These are phyloP conservation scores for Heterotis niloticus DNA, from an alignment of 2,113 vertebrate species.

Conservation along the genomic window DNA sequence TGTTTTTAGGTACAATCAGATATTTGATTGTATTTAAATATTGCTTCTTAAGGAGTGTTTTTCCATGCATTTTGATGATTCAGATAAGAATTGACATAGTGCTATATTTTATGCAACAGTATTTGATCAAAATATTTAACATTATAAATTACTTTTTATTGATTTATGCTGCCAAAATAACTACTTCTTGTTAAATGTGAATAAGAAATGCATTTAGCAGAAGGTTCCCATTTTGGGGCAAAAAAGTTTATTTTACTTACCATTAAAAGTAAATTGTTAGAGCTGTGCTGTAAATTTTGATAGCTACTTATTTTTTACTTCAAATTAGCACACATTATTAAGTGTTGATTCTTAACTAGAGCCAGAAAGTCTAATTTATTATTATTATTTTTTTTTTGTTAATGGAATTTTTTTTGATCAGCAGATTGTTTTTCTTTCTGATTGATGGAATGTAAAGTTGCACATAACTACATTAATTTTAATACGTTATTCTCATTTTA, in stretches of 20 bases:
- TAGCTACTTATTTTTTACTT: conserved; percentile 57
- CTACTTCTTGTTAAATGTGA: conserved; percentile 60
- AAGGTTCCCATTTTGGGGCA: conserved; percentile 33
- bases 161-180: conserved; percentile 88
- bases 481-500: too few species aligned
- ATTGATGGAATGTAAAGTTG: too few species aligned
- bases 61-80: conserved; percentile 58
- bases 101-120: conserved; percentile 59
- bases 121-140: conserved; percentile 59
- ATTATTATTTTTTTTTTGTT: too few species aligned
- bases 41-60: conserved; percentile 40
- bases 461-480: too few species aligned
- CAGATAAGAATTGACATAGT: conserved; percentile 81
- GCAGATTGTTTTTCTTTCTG: too few species aligned
- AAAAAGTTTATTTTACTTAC: conserved; percentile 16
- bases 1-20: conserved; percentile 66
- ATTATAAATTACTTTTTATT: conserved; percentile 61
- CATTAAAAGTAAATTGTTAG: conserved; percentile 53
- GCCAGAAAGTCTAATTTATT: too few species aligned
- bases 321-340: conserved; percentile 43
- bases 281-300: conserved; percentile 53
- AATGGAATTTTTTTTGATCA: too few species aligned
- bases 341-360: conserved; percentile 43
- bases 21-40: conserved; percentile 62
- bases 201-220: conserved; percentile 39